Evolutionary conservation across 2,113 vertebrate species (phyloP), one percentile per base, ranked within the genome.

Genomic region (Indri indri): DNA sequence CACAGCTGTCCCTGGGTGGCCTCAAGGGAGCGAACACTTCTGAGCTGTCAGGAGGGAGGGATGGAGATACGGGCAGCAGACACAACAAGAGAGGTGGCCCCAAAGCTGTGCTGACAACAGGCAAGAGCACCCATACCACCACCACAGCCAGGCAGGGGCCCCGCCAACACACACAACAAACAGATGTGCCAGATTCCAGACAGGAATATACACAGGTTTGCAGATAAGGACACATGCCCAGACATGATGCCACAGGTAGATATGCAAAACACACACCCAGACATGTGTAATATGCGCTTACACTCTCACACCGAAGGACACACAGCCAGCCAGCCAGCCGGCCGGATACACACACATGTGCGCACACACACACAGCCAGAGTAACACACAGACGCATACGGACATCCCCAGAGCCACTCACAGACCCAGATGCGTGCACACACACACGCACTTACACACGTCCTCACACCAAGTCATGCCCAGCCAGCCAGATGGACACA

Each of bases 1-100:
- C 86, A 85, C 95, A 97, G 97, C 95, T 96, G 97, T 92, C 88
- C 93, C 71, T 8, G 47, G 87, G 80, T 2, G 7, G 94, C 88
- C 95, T 77, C 88, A 77, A 80, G 96, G 96, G 96, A 96, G 27
- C 6, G 18, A 94, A 42, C 47, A n/a, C 77, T 93, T 92, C 86
- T 87, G 93, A 70, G 63, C 45, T 92, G 95, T 97, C 94, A 96
- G 54, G 61, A 84, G 96, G 85, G 85, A 90, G 45, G 93, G 76
- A 68, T 59, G 73, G 73, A 50, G 87, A 87, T 79, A 16, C 13
- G 0, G 40, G 66, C 50, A 83, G 61, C 90, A 94, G 95, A 95
- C 95, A 96, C 92, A 95, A 81, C 95, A 92, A 82, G 87, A 90
- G 47, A 52, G 23, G 65, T 71, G 77, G 92, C 74, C 42, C 63